These are phyloP conservation scores for Perdita meconis DNA, from an alignment of 2,888 invertebrate genomes.

Conservation along the genomic window DNA sequence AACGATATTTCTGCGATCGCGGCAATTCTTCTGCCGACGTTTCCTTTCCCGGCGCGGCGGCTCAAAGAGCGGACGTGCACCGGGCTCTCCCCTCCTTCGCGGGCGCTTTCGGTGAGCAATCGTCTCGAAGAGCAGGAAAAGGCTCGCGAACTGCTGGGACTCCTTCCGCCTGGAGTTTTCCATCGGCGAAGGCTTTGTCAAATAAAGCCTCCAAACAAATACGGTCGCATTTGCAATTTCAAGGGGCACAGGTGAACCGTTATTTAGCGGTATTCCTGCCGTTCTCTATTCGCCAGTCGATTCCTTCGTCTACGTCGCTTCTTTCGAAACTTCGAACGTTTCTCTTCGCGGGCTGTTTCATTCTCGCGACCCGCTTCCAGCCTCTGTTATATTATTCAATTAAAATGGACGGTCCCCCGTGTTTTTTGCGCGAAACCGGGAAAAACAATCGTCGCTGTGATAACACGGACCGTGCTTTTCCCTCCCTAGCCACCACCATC, in stretches of 20 bases:
- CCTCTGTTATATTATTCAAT: neutral
- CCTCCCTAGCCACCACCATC: too few relatives aligned
- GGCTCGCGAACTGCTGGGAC: neutral
- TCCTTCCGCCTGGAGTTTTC: neutral
- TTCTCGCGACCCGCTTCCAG: neutral
- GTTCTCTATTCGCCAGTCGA: neutral
- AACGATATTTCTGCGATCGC: constrained; percentile 25
- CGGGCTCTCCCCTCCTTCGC: constrained; percentile 2
- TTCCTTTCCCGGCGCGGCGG: neutral
- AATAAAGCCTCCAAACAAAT: constrained; percentile 34
- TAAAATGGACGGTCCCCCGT: constrained; percentile 3
- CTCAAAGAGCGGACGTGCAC: constrained; percentile 9
- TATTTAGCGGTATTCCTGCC: too few relatives aligned
- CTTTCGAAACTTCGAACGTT: neutral
- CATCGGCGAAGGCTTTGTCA: constrained; percentile 8
- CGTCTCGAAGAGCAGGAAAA: constrained; percentile 17
- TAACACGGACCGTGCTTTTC: neutral
- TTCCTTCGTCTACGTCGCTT: neutral
- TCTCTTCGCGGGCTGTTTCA: neutral
- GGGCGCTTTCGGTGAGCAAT: constrained; percentile 36
- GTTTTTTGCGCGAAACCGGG: neutral
- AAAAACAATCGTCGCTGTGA: constrained; percentile 1
- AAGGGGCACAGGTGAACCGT: neutral
- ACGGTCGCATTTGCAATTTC: constrained; percentile 11
- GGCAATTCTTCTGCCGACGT: constrained; percentile 3